phyloP scores from a whole-genome alignment of 2,888 invertebrate genomes.

The Drosophila barbarae region DNA sequence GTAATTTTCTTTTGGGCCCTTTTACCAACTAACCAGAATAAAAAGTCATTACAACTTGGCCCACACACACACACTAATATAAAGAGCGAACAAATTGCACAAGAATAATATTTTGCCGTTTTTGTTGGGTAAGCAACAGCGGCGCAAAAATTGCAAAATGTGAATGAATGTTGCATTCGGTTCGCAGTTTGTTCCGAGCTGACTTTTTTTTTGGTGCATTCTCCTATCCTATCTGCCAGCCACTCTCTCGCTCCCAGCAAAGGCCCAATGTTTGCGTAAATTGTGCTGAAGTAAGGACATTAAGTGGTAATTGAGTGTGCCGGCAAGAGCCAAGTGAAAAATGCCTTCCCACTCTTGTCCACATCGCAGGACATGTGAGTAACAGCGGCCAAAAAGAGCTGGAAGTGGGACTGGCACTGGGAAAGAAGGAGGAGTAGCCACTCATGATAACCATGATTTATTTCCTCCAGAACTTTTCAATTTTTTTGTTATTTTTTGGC shows the following conservation, averaged over 20 bases:
- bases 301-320: slow-evolving; percentile 69
- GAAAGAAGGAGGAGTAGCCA: not conserved
- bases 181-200: not conserved
- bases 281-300: slow-evolving; percentile 70
- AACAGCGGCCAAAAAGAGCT: slow-evolving; percentile 16
- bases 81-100: slow-evolving; percentile 35
- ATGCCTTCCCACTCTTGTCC: slow-evolving; percentile 35
- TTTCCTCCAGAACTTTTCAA: slow-evolving; percentile 24
- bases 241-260: not conserved
- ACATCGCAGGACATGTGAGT: slow-evolving; percentile 34
- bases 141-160: slow-evolving; percentile 21
- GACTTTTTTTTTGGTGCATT: slow-evolving; percentile 10
- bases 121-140: slow-evolving; percentile 15
- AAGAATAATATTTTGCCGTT: slow-evolving; percentile 28
- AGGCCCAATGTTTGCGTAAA: slow-evolving; percentile 61
- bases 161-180: slow-evolving; percentile 28
- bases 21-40: slow-evolving; percentile 23
- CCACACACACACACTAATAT: slow-evolving; percentile 3
- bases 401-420: not conserved
- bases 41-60: slow-evolving; percentile 60
- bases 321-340: slow-evolving; percentile 52
- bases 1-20: slow-evolving; percentile 46
- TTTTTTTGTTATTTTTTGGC: slow-evolving; percentile 5
- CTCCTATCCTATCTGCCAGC: not conserved
- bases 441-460: slow-evolving; percentile 59